Evolutionary conservation across 1,140 invertebrate species (phyloP), one percentile per base, ranked within the genome.

Genomic region (Halictus rubicundus): DNA sequence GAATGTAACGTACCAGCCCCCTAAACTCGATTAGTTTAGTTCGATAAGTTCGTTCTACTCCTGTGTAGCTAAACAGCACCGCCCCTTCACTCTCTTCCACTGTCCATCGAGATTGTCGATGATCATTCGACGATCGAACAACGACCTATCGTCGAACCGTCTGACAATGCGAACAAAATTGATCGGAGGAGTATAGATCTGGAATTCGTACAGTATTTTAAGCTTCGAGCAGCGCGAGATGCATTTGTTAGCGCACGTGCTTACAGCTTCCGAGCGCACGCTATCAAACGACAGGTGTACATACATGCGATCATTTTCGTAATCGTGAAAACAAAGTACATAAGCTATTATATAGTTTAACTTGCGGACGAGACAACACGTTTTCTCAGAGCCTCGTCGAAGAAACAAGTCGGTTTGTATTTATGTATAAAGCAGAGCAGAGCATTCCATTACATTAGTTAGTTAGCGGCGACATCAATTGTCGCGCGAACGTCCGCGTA

Each of bases 371-470:
- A 42, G 39, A 42, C 8, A 42, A 42, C n/a, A n/a, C 39, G 39
- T 42, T 42, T 42, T 42, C 39, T 32, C 32, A 46, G 14, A 1
- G 14, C 16, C 12, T 49, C 46, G 83, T 59, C 23, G 42, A 68
- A 82, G 42, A 72, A 69, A 76, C 63, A 80, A 57, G 59, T 78
- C 52, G 54, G 42, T 79, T 86, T 88, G 74, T 80, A 85, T 87
- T 87, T 88, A 88, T 78, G 74, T 86, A 88, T 78, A 88, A 86
- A 82, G 59, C 39, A 70, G 37, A 57, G 52, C 49, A 52, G 42
- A 83, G 86, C 88, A 88, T 89, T 89, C 87, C 88, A 82, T 73
- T 85, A 72, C 75, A 74, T 77, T 88, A 88, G 82, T 80, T 83
- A 71, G 32, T 78, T 83, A 21, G 19, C 49, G 49, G 14, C 12